phyloP scores from a whole-genome alignment of 1,140 invertebrate genomes.

The Zelostemma sp. region DNA sequence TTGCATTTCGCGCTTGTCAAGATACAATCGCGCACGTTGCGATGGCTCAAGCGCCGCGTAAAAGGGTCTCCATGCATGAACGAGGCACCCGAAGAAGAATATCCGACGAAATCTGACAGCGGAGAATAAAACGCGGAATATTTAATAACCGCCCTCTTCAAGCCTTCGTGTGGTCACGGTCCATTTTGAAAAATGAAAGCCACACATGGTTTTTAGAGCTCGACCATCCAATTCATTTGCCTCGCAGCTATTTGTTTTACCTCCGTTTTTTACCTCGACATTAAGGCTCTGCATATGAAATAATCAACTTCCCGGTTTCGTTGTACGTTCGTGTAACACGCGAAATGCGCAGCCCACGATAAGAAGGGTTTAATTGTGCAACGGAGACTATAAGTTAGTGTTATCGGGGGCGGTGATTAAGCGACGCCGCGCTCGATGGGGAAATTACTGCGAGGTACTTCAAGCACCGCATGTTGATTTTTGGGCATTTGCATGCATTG shows the following conservation, averaged over 20 bases:
- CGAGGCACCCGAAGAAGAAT: conserved; percentile 40
- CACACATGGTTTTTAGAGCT: conserved; percentile 6
- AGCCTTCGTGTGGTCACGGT: conserved; percentile 25
- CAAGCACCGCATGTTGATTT: neutral
- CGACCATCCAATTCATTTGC: neutral
- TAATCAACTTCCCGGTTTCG: conserved; percentile 21
- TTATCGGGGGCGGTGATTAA: conserved; percentile 8
- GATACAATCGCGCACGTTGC: conserved; percentile 32
- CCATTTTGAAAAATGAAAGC: conserved; percentile 16
- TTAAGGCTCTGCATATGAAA: conserved; percentile 16
- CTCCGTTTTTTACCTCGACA: neutral
- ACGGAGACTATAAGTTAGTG: conserved; percentile 22
- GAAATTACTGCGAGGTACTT: conserved; percentile 12
- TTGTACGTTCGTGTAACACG: conserved; percentile 27
- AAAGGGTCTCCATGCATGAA: conserved; percentile 42
- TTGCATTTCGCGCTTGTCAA: neutral
- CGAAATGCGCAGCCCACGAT: conserved; percentile 25
- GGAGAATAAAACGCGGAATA: conserved; percentile 37
- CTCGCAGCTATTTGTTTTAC: neutral
- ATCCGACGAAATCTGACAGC: conserved; percentile 22
- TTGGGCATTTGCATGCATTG: neutral
- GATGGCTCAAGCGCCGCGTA: conserved; percentile 34
- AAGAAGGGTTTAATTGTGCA: conserved; percentile 31
- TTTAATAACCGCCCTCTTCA: conserved; percentile 35
- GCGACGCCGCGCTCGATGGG: conserved; percentile 5